A percentile compares a stretch with the other conserved stretches of the same genome.
These are phyloP conservation scores for Opisthocomus hoazin DNA, from an alignment of 2,113 vertebrate genomes.

Conservation along the genomic window DNA sequence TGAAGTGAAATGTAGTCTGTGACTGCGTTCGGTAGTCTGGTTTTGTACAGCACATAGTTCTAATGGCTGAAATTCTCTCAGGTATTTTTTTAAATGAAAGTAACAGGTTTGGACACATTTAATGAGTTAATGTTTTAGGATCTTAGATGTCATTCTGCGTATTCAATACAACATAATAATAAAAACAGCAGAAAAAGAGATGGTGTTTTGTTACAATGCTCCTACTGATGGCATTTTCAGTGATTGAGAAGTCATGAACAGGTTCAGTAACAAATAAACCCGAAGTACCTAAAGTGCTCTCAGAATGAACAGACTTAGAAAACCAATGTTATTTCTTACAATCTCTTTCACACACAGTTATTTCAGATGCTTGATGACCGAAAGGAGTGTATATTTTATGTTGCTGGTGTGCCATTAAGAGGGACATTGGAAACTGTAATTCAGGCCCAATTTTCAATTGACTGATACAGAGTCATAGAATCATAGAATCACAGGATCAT, in stretches of 20 bases:
- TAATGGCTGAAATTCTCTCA: neutral
- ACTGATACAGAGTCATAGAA: too few species aligned
- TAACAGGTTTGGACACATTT: neutral
- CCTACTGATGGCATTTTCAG: neutral
- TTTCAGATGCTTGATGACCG: neutral
- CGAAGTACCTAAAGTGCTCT: neutral
- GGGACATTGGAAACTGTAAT: neutral
- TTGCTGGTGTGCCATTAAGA: neutral
- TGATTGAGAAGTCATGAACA: neutral
- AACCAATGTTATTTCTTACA: neutral
- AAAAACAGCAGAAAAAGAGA: neutral
- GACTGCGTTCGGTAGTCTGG: neutral
- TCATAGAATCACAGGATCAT: too few species aligned
- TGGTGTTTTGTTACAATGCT: neutral
- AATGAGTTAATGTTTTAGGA: neutral
- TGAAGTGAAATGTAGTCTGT: neutral
- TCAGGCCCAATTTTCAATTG: neutral
- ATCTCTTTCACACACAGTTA: neutral
- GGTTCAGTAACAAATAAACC: neutral
- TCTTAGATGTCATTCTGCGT: neutral
- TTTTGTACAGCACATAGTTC: neutral
- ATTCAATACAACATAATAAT: neutral
- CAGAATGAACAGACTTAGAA: neutral
- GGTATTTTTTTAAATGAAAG: neutral
- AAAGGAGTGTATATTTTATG: neutral